Conservation (phyloP, 2,797 vertebrate species). For the Zalophus californianus region DNA sequence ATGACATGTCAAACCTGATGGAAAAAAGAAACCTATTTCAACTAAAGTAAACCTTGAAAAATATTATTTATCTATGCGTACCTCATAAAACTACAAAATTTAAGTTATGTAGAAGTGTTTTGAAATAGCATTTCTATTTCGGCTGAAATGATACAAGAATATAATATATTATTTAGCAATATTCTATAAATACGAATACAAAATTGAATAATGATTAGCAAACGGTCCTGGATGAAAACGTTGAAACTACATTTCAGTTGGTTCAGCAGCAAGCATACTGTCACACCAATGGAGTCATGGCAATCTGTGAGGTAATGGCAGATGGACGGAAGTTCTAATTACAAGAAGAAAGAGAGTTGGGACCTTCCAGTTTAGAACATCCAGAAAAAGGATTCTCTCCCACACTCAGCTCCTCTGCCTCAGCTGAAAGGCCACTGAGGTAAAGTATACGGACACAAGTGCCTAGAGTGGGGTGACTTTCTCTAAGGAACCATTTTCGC, state of each 20-base stretch:
- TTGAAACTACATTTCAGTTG: background rate
- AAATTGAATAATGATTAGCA: background rate
- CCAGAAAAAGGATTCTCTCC: background rate
- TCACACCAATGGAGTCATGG: rapidly evolving
- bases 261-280: background rate
- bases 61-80: background rate
- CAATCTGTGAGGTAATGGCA: background rate
- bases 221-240: background rate
- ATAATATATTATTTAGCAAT: background rate
- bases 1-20: constrained; percentile 95
- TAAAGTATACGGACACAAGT: background rate
- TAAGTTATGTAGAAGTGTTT: background rate
- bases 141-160: background rate
- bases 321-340: background rate
- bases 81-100: background rate
- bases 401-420: background rate
- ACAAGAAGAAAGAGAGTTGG: background rate
- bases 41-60: constrained; percentile 49
- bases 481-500: background rate
- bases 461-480: background rate
- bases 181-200: background rate
- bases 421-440: background rate
- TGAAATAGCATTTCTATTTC: background rate
- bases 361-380: background rate
- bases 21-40: background rate